Evolutionary conservation across 2,113 vertebrate species (phyloP), one percentile per base, ranked within the genome.

Genomic region (Oreochromis niloticus): DNA sequence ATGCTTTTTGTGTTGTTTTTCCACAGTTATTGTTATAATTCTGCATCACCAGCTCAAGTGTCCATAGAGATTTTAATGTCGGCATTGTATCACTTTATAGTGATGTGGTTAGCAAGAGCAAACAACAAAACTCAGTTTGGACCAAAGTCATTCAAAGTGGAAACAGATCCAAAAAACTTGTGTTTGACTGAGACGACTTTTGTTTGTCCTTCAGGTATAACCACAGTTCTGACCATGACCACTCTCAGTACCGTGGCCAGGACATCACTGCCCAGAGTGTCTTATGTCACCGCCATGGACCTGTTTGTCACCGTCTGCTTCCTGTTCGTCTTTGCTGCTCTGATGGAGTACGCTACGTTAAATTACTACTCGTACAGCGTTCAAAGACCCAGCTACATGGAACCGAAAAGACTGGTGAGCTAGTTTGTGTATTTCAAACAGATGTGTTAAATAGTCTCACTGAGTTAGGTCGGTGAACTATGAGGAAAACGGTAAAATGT

Each of bases 301-400:
- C 97, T 99, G 43, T 99, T 99, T 61, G 98, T 99, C 94, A 99
- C 98, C 1, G 98, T 99, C 81, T 99, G 98, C 95, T 99, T 99
- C 96, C 93, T 99, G 6, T 99, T 99, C 75, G 98, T 99, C 88
- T 99, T 99, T 19, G 98, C 98, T 10, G 98, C 98, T 36, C 93
- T 99, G 88, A 99, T 99, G 98, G 98, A 99, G 95, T 99, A 99
- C 0, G 98, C 98, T 43, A 97, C 97, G 0, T 97, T 99, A 86
- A 99, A 99, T 94, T 99, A 98, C 92, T 99, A 98, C 84, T 98
- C 98, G 0, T 86, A 95, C 66, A 97, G 98, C 4, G 93, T 96
- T 54, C 95, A 93, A 30, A 97, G 96, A 86, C 97, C 97, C 9
- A 56, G 92, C 57, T 95, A 95, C 93, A 92, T 94, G 22, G 97